Evolutionary conservation across 2,113 vertebrate genomes (phyloP), one percentile per base, ranked within the genome.

Genomic region (Pachypanchax playfairii): DNA sequence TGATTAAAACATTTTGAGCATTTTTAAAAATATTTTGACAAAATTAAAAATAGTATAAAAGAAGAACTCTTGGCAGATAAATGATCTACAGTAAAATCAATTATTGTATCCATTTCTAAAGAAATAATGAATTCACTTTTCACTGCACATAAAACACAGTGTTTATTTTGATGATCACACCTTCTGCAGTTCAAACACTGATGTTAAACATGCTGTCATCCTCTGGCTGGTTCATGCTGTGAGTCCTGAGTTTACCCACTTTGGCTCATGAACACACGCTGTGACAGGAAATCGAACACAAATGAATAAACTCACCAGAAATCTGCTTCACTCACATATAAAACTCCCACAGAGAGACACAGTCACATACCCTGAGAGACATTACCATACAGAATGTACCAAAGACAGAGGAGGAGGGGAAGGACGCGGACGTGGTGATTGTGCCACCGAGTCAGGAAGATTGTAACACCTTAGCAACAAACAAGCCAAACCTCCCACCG

Each of bases 391-490:
- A 73, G 65, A 67, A 38, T 54, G 56, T 28, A 67, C 29, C 24
- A 41, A 46, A 43, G 59, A 3, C 42, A 64, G 49, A 67, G 72
- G 50, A 65, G 48, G 52, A 71, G 55, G 25, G 63, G 66, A 72
- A 53, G 82, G 75, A 77, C 66, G 65, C 43, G 73, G 65, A 82
- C 65, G 62, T 75, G 82, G 83, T 77, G 83, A 77, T 80, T 82
- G 67, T 79, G 80, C 69, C 79, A 74, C 73, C 65, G 75, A 84
- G 76, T 72, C 74, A 75, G 85, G 87, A 87, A 89, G 89, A 90
- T 83, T 87, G 83, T 73, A 87, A 89, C 88, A 91, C 91, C 90
- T 89, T 92, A 89, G 91, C 90, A 92, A 92, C 91, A 91, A 88
- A 88, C 86, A 87, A 82, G 88, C 88, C 88, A 83, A 85, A 64